Evolutionary conservation across 92 coral and sea anemone species (phyloP).

Genomic region (Hydrozoanthus gracilis): DNA sequence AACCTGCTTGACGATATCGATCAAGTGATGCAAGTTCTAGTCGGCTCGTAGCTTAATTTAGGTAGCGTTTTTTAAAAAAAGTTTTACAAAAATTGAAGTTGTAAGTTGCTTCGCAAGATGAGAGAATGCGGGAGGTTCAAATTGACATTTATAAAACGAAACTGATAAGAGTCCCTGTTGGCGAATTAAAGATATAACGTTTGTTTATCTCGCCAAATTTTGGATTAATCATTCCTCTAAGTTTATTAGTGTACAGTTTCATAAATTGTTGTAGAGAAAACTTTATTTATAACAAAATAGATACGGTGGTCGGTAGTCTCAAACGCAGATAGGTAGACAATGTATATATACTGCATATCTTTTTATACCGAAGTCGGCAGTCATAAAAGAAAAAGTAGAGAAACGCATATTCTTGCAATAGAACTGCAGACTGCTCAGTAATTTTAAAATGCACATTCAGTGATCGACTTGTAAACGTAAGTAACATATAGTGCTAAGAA

Average conservation of each 20-base stretch:
- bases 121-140: no score
- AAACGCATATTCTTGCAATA: slow-evolving; percentile 12
- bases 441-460: not conserved
- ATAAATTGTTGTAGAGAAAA: slow-evolving; percentile 29
- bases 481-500: not conserved
- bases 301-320: not conserved
- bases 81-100: not conserved
- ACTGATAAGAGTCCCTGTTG: not conserved
- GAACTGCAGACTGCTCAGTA: not conserved
- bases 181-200: not conserved
- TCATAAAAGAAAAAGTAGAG: not conserved
- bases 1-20: slow-evolving; percentile 87
- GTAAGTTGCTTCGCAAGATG: not conserved
- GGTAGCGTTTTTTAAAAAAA: not conserved
- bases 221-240: not conserved
- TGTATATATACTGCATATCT: not conserved
- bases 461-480: not conserved
- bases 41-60: slow-evolving; percentile 70
- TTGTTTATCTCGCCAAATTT: slow-evolving; percentile 8
- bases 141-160: not conserved
- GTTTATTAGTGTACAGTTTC: slow-evolving; percentile 35
- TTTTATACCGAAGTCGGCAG: slow-evolving; percentile 22
- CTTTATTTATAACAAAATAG: slow-evolving; percentile 30
- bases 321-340: not conserved
- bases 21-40: slow-evolving; percentile 98